phyloP scores from a whole-genome alignment of 2,797 vertebrate genomes.

The Anolis apletophallus region DNA sequence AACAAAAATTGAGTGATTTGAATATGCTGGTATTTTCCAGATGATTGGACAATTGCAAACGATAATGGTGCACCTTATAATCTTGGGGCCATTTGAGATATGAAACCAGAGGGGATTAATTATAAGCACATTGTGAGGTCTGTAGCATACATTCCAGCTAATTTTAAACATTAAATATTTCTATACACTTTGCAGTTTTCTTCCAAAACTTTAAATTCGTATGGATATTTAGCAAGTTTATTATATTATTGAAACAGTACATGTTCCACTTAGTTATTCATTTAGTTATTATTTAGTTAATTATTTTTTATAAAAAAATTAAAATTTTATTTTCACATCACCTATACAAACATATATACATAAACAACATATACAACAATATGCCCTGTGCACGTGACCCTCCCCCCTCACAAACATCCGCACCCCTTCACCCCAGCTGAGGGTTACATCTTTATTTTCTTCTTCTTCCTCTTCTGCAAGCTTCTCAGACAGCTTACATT shows the following conservation, averaged over 20 bases:
- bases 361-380: too few species aligned
- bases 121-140: constrained; percentile 65
- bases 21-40: constrained; percentile 41
- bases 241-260: constrained; percentile 55
- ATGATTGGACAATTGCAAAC: constrained; percentile 54
- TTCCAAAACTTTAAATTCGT: constrained; percentile 9
- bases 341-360: too few species aligned
- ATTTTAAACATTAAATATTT: constrained; percentile 32
- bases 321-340: too few species aligned
- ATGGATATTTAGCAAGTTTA: constrained; percentile 50
- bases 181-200: constrained; percentile 6
- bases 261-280: constrained; percentile 26
- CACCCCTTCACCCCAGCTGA: too few species aligned
- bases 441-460: too few species aligned
- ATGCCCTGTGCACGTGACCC: too few species aligned
- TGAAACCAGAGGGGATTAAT: constrained; percentile 66
- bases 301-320: too few species aligned
- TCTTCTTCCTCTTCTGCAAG: too few species aligned
- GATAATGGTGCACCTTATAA: constrained; percentile 57
- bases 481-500: too few species aligned
- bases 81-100: constrained; percentile 63
- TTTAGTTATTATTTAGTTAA: too few species aligned
- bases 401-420: too few species aligned
- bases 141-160: constrained; percentile 47
- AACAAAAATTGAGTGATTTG: constrained; percentile 61